Base-by-base conservation (phyloP, 2,888 invertebrate species). In the Drosophila mimica region DNA sequence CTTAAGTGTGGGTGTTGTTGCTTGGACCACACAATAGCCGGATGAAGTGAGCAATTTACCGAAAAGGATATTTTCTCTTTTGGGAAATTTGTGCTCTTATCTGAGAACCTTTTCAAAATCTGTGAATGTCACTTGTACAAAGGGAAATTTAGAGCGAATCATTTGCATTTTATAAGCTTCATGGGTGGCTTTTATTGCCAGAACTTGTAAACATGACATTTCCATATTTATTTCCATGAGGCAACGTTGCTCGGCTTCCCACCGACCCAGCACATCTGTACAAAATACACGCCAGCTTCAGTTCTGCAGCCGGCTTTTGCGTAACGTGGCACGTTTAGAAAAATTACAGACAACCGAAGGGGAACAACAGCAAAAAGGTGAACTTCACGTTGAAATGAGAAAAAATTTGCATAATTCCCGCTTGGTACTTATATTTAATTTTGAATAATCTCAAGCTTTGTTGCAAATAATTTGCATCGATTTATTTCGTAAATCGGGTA, bases 151-250 rank as follows among this genome's bases (percentile, higher is more conserved):
- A 31, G 38, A 68, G 68, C 31, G 57, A 66, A 72, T 60, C 78
- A 78, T 78, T 79, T 78, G 80, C 76, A 76, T 76, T 78, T 80
- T 70, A 70, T 72, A 71, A 66, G 75, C 70, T 80, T 77, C 74
- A 53, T 80, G 70, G 79, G 64, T 71, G 82, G 76, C 80, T 78
- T 81, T 83, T 83, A 86, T 78, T 82, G 73, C 76, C 76, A 74
- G 82, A 78, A 74, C 84, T 83, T 86, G 85, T 83, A 84, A 86
- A 86, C 87, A 86, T 84, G 83, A 87, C 79, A 83, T 86, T 81
- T 87, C 83, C 84, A 87, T 86, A 84, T 84, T 87, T 84, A 79
- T 82, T 79, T 82, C 65, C 71, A 79, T 74, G 76, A 69, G 72
- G 58, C 75, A 66, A 62, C 43, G 33, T 61, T 53, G 34, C 64